Conservation (phyloP, 2,888 invertebrate genomes). For the Beris chalybata region DNA sequence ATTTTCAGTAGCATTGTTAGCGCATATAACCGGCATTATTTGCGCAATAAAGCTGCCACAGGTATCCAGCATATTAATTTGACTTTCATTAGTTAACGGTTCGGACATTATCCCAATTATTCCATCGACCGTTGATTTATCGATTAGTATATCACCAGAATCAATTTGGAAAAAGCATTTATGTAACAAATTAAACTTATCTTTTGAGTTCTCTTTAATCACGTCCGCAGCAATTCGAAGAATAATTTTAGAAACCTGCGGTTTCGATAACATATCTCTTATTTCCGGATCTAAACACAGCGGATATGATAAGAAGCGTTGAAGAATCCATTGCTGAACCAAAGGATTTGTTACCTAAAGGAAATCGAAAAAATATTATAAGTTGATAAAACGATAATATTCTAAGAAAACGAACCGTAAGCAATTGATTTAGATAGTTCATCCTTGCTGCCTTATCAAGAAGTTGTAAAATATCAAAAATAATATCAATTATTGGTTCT, state of each 20-base stretch:
- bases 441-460: conserved; percentile 61
- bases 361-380: conserved; percentile 27
- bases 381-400: conserved; percentile 12
- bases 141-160: conserved; percentile 51
- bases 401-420: conserved; percentile 57
- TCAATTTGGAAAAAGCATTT: conserved; percentile 56
- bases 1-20: conserved; percentile 53
- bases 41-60: conserved; percentile 60
- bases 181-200: conserved; percentile 51
- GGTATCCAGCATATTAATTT: conserved; percentile 54
- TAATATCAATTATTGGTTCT: conserved; percentile 62
- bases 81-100: conserved; percentile 44
- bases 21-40: conserved; percentile 59
- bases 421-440: conserved; percentile 60
- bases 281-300: conserved; percentile 50
- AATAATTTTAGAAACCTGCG: conserved; percentile 46
- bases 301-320: conserved; percentile 53
- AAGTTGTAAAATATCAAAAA: conserved; percentile 64
- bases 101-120: conserved; percentile 49
- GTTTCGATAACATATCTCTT: conserved; percentile 47
- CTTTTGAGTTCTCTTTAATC: conserved; percentile 46
- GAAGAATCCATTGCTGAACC: conserved; percentile 49
- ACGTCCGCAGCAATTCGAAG: conserved; percentile 47
- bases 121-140: conserved; percentile 48
- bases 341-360: conserved; percentile 45